A percentile compares a stretch with the other conserved stretches of the same genome.
These are phyloP conservation scores for Oscarella lobularis DNA, from an alignment of 37 sponge, comb jelly and placozoan species.

Conservation along the genomic window DNA sequence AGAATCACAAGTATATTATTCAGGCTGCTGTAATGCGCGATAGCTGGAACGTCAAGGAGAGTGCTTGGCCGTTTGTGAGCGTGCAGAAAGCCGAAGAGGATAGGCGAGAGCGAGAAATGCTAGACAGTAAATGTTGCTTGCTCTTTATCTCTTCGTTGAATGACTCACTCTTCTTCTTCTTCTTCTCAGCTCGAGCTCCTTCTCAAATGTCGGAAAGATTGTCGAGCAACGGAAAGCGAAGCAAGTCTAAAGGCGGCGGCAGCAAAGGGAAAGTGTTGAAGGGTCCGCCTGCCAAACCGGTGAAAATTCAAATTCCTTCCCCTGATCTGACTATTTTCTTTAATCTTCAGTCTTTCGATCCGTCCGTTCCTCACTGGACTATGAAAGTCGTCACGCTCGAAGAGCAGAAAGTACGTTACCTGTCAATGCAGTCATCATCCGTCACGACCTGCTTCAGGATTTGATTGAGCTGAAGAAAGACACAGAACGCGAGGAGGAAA, in stretches of 20 bases:
- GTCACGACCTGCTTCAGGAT: background rate
- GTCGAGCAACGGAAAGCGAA: too few relatives aligned
- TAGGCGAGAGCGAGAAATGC: too few relatives aligned
- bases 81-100: background rate
- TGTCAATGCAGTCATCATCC: too few relatives aligned
- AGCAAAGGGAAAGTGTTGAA: too few relatives aligned
- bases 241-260: too few relatives aligned
- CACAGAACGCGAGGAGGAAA: constrained; percentile 70
- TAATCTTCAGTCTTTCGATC: background rate
- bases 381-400: background rate
- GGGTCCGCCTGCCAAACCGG: too few relatives aligned
- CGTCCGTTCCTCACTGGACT: background rate
- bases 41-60: constrained; percentile 64
- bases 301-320: too few relatives aligned
- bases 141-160: too few relatives aligned
- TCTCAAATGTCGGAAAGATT: too few relatives aligned
- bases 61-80: constrained; percentile 35
- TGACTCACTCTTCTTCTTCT: too few relatives aligned
- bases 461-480: constrained; percentile 49
- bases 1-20: constrained; percentile 60
- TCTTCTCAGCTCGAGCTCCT: too few relatives aligned
- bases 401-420: background rate
- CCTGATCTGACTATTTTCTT: background rate
- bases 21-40: constrained; percentile 48
- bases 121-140: too few relatives aligned